Base-by-base conservation (phyloP, 2,888 invertebrate species). In the Eristalis tenax region DNA sequence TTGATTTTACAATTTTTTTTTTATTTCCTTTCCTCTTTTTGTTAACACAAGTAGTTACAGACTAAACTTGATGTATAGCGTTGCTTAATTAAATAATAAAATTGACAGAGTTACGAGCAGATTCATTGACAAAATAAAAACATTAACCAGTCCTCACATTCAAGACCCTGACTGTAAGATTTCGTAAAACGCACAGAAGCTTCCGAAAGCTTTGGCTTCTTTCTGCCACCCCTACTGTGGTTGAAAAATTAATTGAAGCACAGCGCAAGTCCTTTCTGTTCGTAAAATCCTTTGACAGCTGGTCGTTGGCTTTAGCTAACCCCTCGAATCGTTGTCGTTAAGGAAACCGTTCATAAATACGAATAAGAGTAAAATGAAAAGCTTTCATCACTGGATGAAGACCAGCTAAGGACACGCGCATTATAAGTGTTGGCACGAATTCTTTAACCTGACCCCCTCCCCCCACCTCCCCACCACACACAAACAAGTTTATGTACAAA, bases 341-440 rank as follows among this genome's bases (percentile, higher is more conserved):
- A 28, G 22, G 18, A 6, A 13, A 15, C 28, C 35, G 57, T 64
- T 56, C 38, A 75, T 74, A 65, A 75, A 66, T 43, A 18, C 38
- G 10, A 57, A 38, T 38, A 40, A n/a, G 18, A 50, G 50, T 50
- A 32, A 22, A 28, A 26, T 1, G n/a, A 15, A 71, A 63, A 78
- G 78, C 78, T 78, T 70, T 57, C n/a, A 8, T 18, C 26, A 8
- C 50, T 18, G 28, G 2, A 64, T 23, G 15, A 73, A 71, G 73
- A 65, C 66, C 40, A 32, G 26, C 43, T 61, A 65, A 50, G 35
- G 66, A 66, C 79, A 66, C 0, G 79, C 73, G 73, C 35, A 50
- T 15, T 50, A 10, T 18, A 8, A 22, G 22, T 65, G 18, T 40
- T 40, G 26, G 23, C 28, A 61, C 23, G 18, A 32, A 50, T 59